Base-by-base conservation (phyloP, 2,888 invertebrate genomes). In the Scrobipalpa costella region DNA sequence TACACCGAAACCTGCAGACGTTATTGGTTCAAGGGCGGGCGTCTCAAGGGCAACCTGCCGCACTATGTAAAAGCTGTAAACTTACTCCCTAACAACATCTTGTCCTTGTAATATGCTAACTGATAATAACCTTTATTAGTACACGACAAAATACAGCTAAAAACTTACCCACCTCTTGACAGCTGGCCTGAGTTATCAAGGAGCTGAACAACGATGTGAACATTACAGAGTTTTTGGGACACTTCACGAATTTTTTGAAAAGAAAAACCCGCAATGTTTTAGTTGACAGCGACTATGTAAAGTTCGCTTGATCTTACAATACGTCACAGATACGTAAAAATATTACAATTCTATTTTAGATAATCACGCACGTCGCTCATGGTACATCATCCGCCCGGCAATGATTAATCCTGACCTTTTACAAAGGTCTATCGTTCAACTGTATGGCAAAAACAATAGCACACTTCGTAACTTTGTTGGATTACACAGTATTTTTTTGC, bases 161-260 rank as follows among this genome's bases (percentile, higher is more conserved):
- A 90, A 91, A 94, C 94, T 94, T 94, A 94, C 94, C 94, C 92
- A 95, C 95, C 95, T 95, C 95, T 94, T 94, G 94, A 93, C 94
- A 94, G 90, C 93, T 93, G 86, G 94, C 94, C 88, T 92, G 92
- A 82, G 92, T 90, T 81, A 94, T 86, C 83, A 94, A 85, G 87
- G 92, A 91, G 85, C 92, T 90, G 79, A 87, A 92, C 92, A 93
- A 92, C 88, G 92, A 89, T 88, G 89, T 93, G 92, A 92, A 92
- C 94, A 94, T 94, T 93, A 93, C 93, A 92, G 88, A 81, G 79
- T 84, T 88, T 90, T 88, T 81, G 70, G 63, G 70, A 78, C 83
- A 81, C 74, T 76, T 76, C 80, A 75, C 74, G 77, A 74, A 75
- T 76, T 81, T 79, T 79, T 75, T 69, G 67, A 19, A 70, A 70